Evolutionary conservation across 2,888 invertebrate species (phyloP).

Genomic region (Chloromyia formosa): DNA sequence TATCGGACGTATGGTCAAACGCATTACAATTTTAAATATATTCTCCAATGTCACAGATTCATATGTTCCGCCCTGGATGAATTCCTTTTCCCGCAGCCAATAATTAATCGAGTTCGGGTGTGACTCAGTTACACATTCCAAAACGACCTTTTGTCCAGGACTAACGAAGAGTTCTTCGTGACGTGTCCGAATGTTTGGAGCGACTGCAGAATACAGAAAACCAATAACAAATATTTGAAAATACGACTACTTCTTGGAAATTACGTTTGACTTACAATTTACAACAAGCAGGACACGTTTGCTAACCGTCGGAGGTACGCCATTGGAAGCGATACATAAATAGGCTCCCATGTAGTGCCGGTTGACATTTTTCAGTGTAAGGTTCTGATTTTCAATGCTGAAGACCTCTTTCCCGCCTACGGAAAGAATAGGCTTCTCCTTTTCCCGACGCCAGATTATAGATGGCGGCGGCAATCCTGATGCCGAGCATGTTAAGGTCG

Average conservation of each 20-base stretch:
- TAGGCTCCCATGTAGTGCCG: constrained; percentile 62
- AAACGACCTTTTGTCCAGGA: constrained; percentile 59
- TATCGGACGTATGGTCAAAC: constrained; percentile 73
- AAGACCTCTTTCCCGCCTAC: constrained; percentile 55
- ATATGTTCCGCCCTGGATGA: constrained; percentile 61
- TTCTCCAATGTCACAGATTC: constrained; percentile 72
- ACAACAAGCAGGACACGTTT: constrained; percentile 61
- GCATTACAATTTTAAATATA: constrained; percentile 79
- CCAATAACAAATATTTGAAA: not conserved
- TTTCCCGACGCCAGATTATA: constrained; percentile 88
- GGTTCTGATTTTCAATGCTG: constrained; percentile 59
- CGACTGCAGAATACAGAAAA: constrained; percentile 54
- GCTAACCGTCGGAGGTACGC: constrained; percentile 63
- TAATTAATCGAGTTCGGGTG: constrained; percentile 62
- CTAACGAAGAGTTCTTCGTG: constrained; percentile 60
- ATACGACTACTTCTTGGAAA: no score
- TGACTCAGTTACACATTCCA: constrained; percentile 62
- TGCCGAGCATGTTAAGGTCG: constrained; percentile 85
- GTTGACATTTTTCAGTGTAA: constrained; percentile 58
- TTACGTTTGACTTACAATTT: constrained; percentile 57
- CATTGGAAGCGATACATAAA: constrained; percentile 63
- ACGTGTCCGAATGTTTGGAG: constrained; percentile 60
- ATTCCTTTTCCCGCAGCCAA: constrained; percentile 62
- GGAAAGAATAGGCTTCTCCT: constrained; percentile 70
- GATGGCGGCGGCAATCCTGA: constrained; percentile 86